Percentiles rank a stretch among this genome's conserved stretches.
These are phyloP conservation scores for Acleris holmiana DNA, from an alignment of 2,888 invertebrate species.

Conservation along the genomic window DNA sequence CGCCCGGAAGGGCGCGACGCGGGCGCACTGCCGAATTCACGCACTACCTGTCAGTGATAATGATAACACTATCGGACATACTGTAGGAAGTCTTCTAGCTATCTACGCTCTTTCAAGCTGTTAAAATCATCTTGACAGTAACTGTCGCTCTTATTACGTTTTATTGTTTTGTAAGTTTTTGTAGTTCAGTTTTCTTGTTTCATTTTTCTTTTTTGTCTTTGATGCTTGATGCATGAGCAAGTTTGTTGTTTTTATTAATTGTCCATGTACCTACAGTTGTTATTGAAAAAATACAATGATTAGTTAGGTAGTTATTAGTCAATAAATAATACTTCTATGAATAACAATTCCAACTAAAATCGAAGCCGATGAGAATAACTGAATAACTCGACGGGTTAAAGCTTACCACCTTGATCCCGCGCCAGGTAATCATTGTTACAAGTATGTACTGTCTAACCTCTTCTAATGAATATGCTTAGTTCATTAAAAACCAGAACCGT, in stretches of 20 bases:
- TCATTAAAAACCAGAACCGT: slow-evolving; percentile 5
- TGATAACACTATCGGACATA: slow-evolving; percentile 6
- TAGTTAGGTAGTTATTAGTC: no score
- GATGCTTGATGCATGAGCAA: no score
- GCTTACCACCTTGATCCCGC: slow-evolving; percentile 22
- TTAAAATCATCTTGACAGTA: not conserved
- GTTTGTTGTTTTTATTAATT: no score
- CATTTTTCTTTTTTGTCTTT: no score
- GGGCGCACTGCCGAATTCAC: slow-evolving; percentile 27
- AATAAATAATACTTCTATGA: no score
- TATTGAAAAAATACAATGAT: no score
- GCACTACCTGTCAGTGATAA: slow-evolving; percentile 14
- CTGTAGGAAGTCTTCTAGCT: not conserved
- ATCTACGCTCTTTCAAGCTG: not conserved
- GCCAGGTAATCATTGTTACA: slow-evolving; percentile 13
- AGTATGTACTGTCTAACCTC: slow-evolving; percentile 6
- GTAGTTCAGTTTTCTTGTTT: no score
- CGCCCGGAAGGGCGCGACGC: slow-evolving; percentile 27
- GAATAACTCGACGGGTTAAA: slow-evolving; percentile 1
- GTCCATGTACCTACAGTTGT: no score
- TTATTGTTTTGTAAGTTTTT: no score
- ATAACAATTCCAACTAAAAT: no score
- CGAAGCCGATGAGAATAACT: no score
- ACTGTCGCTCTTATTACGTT: no score
- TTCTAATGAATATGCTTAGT: slow-evolving; percentile 11